Evolutionary conservation across 2,113 vertebrate genomes (phyloP), one percentile per base, ranked within the genome.

Genomic region (Physeter macrocephalus): DNA sequence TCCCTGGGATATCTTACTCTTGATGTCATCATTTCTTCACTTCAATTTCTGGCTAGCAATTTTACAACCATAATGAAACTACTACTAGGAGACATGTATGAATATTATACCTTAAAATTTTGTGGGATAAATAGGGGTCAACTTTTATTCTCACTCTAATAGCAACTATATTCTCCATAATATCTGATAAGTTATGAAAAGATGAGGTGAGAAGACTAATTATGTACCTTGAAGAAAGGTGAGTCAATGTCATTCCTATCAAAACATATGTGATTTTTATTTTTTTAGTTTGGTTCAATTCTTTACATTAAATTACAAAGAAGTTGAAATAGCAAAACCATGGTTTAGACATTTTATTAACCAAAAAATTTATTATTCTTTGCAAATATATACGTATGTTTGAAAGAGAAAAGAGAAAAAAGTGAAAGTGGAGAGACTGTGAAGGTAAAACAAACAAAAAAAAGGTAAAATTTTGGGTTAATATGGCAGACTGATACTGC

Each of bases 21-120:
- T 98, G 98, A 98, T 98, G 96, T 96, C 97, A 98, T 98, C 96
- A 94, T 98, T 98, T 98, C 94, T 98, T 82, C 92, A 97, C 93
- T 98, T 98, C 0, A 8, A 75, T 96, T 97, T 92, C 96, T 97
- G 93, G 67, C 74, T 98, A 89, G 91, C 96, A 96, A 98, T 97
- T 98, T 98, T 97, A 96, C 64, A 95, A 95, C 61, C 94, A 64
- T 92, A 94, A 94, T 95, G 85, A 97, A 98, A 96, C 81, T 82
- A 97, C 83, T 41, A 98, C 11, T 64, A n/a, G 64, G 98, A 97
- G 84, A 97, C 13, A 29, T 3, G 4, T 75, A 67, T 82, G 41
- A 89, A 94, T 97, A 0, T 95, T 88, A 93, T 54, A 82, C 90
- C 25, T 94, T 97, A 94, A 92, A 12, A 91, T 80, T 83, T 29